Conservation (phyloP, 2,797 vertebrate species). For the Gymnoscopelus microlampas region DNA sequence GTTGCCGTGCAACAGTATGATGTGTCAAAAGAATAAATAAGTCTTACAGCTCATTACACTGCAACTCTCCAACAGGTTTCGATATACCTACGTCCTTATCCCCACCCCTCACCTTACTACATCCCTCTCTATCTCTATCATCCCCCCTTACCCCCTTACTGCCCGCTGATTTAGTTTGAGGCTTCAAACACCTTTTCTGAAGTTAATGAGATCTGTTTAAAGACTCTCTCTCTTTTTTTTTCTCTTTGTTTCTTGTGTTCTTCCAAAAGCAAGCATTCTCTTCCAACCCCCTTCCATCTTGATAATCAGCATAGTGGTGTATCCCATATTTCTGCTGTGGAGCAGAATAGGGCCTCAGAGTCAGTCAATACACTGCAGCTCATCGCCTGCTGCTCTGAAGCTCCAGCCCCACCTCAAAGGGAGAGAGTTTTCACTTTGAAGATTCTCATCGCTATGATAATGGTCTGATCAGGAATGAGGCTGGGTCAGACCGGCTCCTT, state of each 20-base stretch:
- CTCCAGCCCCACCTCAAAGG: slow-evolving; percentile 46
- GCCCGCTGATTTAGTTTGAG: slow-evolving; percentile 48
- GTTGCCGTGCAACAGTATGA: too few species aligned
- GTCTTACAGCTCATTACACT: slow-evolving; percentile 48
- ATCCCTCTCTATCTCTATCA: slow-evolving; percentile 7
- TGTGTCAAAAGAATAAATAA: too few species aligned
- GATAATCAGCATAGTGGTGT: slow-evolving; percentile 63
- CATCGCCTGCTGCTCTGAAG: slow-evolving; percentile 67
- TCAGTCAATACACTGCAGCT: slow-evolving; percentile 65
- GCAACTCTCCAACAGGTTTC: slow-evolving; percentile 57
- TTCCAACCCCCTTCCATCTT: slow-evolving; percentile 28
- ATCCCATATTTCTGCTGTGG: slow-evolving; percentile 65
- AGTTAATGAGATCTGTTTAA: slow-evolving; percentile 74
- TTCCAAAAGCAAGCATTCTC: slow-evolving; percentile 49
- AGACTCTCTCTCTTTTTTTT: slow-evolving; percentile 38
- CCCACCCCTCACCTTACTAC: slow-evolving; percentile 20
- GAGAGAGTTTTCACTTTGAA: slow-evolving; percentile 60
- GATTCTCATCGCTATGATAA: slow-evolving; percentile 70
- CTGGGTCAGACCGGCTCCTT: slow-evolving; percentile 46
- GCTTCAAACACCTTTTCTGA: slow-evolving; percentile 66
- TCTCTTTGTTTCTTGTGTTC: not conserved
- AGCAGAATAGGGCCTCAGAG: slow-evolving; percentile 67
- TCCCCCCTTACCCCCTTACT: not conserved
- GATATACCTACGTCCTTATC: slow-evolving; percentile 31
- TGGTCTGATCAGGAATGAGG: slow-evolving; percentile 65